Conservation (phyloP, 2,888 invertebrate species). For the Aporophyla lueneburgensis region DNA sequence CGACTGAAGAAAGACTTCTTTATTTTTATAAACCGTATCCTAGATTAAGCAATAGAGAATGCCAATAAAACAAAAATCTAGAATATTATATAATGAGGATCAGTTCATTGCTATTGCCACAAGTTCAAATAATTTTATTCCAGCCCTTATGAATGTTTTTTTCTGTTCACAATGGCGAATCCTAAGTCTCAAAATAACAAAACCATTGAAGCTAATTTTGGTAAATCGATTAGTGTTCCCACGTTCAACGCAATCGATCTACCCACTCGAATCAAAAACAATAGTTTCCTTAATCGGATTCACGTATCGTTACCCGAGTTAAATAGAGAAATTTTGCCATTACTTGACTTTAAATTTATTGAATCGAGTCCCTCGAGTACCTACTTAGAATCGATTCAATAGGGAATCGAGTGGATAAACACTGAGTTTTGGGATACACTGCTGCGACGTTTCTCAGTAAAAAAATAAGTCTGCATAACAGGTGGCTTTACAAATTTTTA, state of each 20-base stretch:
- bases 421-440: not conserved
- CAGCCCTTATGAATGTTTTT: not conserved
- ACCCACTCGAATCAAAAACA: slow-evolving; percentile 72
- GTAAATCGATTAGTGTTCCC: slow-evolving; percentile 67
- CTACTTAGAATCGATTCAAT: slow-evolving; percentile 16
- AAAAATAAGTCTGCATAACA: slow-evolving; percentile 15
- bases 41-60: not conserved
- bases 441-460: slow-evolving; percentile 13
- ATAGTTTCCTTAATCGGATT: slow-evolving; percentile 75
- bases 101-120: not conserved
- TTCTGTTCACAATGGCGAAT: not conserved
- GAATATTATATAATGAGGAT: not conserved
- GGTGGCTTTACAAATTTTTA: slow-evolving; percentile 3
- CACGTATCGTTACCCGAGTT: slow-evolving; percentile 79
- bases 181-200: slow-evolving; percentile 31
- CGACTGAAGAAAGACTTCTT: not conserved
- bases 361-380: slow-evolving; percentile 24
- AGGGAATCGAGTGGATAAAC: not conserved
- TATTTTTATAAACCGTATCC: not conserved
- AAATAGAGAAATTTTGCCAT: slow-evolving; percentile 77
- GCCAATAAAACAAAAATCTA: not conserved
- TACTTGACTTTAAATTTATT: slow-evolving; percentile 56
- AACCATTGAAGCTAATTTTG: slow-evolving; percentile 64
- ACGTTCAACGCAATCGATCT: slow-evolving; percentile 70
- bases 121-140: not conserved